A percentile compares a stretch with the other conserved stretches of the same genome.
phyloP scores from a whole-genome alignment of 2,888 invertebrate genomes.

The Morinoia aosen region DNA sequence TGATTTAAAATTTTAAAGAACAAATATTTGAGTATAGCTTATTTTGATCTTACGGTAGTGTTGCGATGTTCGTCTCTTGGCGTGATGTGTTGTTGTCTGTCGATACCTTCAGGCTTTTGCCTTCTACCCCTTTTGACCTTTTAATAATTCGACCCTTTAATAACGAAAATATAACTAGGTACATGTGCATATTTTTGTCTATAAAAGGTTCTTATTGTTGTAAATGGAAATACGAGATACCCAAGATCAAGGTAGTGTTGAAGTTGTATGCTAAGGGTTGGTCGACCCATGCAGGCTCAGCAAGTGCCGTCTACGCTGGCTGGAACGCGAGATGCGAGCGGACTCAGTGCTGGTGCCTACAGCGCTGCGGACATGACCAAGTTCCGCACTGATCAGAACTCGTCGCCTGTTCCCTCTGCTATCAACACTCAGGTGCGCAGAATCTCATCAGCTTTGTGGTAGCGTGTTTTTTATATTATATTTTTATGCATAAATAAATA shows the following conservation, averaged over 20 bases:
- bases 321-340: slow-evolving; percentile 79
- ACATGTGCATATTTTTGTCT: background rate
- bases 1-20: background rate
- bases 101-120: background rate
- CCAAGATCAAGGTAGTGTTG: background rate
- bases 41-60: background rate
- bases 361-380: slow-evolving; percentile 62
- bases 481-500: background rate
- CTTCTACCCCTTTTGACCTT: no score
- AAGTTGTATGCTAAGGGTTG: background rate
- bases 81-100: background rate
- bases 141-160: no score
- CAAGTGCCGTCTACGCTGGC: slow-evolving; percentile 80
- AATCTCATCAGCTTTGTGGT: background rate
- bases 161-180: background rate
- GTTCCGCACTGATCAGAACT: slow-evolving; percentile 81
- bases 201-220: background rate
- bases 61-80: background rate
- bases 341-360: slow-evolving; percentile 70
- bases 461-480: background rate
- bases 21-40: background rate
- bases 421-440: slow-evolving; percentile 78
- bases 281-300: slow-evolving; percentile 19
- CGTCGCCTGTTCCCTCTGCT: slow-evolving; percentile 84
- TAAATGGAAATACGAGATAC: background rate